Evolutionary conservation across 2,888 invertebrate genomes (phyloP), one percentile per base, ranked within the genome.

Genomic region (Ditula angustiorana): DNA sequence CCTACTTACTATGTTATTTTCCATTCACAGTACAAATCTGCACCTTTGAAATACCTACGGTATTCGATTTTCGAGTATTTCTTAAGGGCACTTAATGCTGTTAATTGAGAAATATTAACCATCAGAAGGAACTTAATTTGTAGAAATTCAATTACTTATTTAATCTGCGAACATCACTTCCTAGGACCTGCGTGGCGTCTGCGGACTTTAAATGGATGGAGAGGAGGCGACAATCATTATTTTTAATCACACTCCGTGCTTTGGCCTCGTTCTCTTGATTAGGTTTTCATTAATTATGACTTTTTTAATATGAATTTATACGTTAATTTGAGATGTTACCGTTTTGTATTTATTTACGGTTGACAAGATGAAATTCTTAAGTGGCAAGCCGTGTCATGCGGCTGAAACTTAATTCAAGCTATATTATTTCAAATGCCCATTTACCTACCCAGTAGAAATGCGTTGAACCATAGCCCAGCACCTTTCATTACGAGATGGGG

Each of bases 221-320:
- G 58, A 46, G 13, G 46, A 44, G 49, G 21, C 30, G 58, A 64
- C 63, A 52, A 52, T 58, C 63, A 64, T 63, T 63, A 63, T 64
- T 58, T 64, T 58, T 64, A 64, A 64, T 58, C 52, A 58, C 58
- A 52, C 46, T 57, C 41, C 16, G 35, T 26, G 52, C 58, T 46
- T 64, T 23, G 58, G 16, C 52, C 58, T 64, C 52, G 52, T 35
- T 52, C 41, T 58, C 46, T 64, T 64, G 52, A 64, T 64, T 64
- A 64, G 52, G 35, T 52, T 58, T 64, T 64, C 44, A 49, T 58
- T 64, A 58, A 58, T 58, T 52, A 58, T 41, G 41, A 50, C n/a
- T 58, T 24, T 21, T 64, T 35, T 57, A 41, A 57, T 57, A 24
- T 11, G 19, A 49, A 56, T 37, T 49, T n/a, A 56, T 49, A n/a